Evolutionary conservation across 2,113 vertebrate genomes (phyloP).

Genomic region (Aviceda subcristata): DNA sequence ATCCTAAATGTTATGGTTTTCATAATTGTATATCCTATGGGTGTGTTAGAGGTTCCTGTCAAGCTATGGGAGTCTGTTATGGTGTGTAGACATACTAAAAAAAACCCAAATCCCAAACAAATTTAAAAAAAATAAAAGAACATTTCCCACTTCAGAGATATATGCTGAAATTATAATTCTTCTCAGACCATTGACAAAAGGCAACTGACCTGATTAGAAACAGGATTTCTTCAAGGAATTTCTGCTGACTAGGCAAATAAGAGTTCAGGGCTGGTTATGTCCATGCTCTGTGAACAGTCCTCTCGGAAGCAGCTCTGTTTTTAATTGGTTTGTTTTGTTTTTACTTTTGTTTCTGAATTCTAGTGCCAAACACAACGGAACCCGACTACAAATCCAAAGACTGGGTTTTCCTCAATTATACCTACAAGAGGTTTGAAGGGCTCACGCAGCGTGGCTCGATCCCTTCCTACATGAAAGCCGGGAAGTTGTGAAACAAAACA

Average conservation of each 20-base stretch:
- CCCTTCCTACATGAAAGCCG: constrained; percentile 94
- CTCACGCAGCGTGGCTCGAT: constrained; percentile 95
- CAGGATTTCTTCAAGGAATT: neutral
- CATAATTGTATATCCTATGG: neutral
- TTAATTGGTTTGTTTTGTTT: neutral
- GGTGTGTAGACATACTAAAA: neutral
- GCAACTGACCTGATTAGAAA: neutral
- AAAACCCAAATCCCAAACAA: neutral
- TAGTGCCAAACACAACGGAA: constrained; percentile 90
- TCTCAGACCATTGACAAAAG: neutral
- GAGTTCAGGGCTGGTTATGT: neutral
- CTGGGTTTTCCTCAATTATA: constrained; percentile 99
- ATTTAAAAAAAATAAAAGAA: neutral
- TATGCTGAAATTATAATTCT: neutral
- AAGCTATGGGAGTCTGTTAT: neutral
- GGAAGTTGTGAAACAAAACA: constrained; percentile 81
- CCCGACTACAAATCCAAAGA: constrained; percentile 99
- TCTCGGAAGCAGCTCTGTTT: neutral
- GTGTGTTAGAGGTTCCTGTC: neutral
- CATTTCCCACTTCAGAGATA: neutral
- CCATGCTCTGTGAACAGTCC: neutral
- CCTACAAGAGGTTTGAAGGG: constrained; percentile 98
- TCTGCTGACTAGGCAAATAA: neutral
- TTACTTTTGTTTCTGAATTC: neutral
- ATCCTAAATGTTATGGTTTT: neutral